A percentile compares a stretch with the other conserved stretches of the same genome.
Evolutionary conservation across 2,888 invertebrate species (phyloP).

Genomic region (Drosophila austrosaltans): DNA sequence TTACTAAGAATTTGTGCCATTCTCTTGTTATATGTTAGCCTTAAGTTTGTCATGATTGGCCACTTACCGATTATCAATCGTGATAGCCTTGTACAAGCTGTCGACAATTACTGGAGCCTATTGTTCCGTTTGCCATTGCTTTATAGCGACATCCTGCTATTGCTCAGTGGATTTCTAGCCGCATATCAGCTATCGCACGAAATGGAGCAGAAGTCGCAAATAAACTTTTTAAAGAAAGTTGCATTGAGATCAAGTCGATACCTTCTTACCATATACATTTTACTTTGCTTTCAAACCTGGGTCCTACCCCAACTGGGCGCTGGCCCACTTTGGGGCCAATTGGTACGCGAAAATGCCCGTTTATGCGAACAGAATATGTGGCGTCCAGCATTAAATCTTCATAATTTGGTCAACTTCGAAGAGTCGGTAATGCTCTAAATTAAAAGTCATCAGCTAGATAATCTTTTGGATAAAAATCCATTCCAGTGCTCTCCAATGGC

Average conservation of each 20-base stretch:
- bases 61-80: constrained; percentile 88
- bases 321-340: constrained; percentile 88
- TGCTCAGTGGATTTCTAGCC: constrained; percentile 87
- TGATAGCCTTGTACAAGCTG: constrained; percentile 82
- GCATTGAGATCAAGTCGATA: constrained; percentile 87
- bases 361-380: constrained; percentile 88
- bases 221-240: constrained; percentile 85
- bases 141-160: constrained; percentile 88
- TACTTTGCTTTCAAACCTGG: constrained; percentile 88
- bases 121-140: constrained; percentile 87
- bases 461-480: not conserved
- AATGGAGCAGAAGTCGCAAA: constrained; percentile 84
- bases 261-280: constrained; percentile 86
- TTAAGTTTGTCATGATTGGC: constrained; percentile 87
- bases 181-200: constrained; percentile 86
- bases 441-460: not conserved
- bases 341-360: constrained; percentile 87
- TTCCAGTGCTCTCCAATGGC: constrained; percentile 90
- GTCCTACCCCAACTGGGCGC: constrained; percentile 87
- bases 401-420: constrained; percentile 88
- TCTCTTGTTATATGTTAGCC: constrained; percentile 86
- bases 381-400: constrained; percentile 88
- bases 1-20: constrained; percentile 88
- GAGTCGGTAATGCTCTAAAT: constrained; percentile 85
- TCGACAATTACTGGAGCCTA: constrained; percentile 84